Evolutionary conservation across 2,888 invertebrate species (phyloP), one percentile per base, ranked within the genome.

Genomic region (Dione vanillae): DNA sequence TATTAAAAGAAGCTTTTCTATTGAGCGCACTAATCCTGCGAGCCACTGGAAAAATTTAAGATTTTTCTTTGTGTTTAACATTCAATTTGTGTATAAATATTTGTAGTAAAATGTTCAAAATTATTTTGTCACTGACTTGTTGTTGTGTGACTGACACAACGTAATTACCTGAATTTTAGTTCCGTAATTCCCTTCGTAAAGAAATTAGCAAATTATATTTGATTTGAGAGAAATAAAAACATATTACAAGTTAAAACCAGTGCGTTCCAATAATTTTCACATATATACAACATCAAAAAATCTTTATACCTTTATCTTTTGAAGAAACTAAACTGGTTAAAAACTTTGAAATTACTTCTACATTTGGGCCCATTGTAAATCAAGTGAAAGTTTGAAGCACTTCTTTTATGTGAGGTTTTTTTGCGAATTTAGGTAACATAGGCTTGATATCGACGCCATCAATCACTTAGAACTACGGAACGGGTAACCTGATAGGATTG

Each of bases 391-490:
- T 64, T 64, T 49, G 35, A 62, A 62, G 35, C 12, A 49, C 62
- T 49, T 62, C 27, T 62, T 62, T 59, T 43, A 59, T 41, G 19
- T 40, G 41, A 14, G 59, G 2, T 19, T 59, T 16, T 62, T 62
- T 62, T 62, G 47, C 37, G 62, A 51, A 56, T 61, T 61, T 69
- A 62, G 58, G 62, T 47, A 71, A 65, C 58, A 40, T 20, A 67
- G 56, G 51, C 51, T 56, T 27, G 49, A 65, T 73, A 68, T 69
- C 68, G 66, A 52, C 65, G 61, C 66, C 77, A 82, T 82, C 79
- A 79, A 80, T 82, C 80, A 80, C 80, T 71, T 65, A 76, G 74
- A 75, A 73, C 74, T 75, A 77, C 71, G 73, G 74, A 75, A 71
- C 77, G 75, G 69, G 74, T 71, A 75, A 71, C 56, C 71, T 74